Percentiles rank a stretch among this genome's conserved stretches.
These are phyloP conservation scores for Dascillus cervinus DNA, from an alignment of 2,888 invertebrate species.

Conservation along the genomic window DNA sequence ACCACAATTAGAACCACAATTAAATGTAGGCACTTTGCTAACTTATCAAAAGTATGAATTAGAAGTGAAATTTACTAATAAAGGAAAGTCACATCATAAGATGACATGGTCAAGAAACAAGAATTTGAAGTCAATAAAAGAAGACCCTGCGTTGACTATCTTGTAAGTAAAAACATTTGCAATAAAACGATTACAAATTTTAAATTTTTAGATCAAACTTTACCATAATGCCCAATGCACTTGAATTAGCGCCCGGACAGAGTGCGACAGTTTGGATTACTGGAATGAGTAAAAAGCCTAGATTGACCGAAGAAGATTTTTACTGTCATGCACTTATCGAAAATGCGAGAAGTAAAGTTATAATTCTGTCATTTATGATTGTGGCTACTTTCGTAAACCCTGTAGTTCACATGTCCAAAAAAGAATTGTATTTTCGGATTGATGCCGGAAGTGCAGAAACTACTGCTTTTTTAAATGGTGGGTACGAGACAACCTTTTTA, in stretches of 20 bases:
- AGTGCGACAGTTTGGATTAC: conserved; percentile 41
- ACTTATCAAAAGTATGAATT: conserved; percentile 46
- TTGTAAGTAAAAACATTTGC: no score
- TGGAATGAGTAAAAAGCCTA: conserved; percentile 40
- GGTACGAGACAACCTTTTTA: background rate
- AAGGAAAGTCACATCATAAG: conserved; percentile 47
- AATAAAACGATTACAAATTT: no score
- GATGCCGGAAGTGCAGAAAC: conserved; percentile 37
- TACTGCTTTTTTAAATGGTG: conserved; percentile 13
- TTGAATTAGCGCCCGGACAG: conserved; percentile 45
- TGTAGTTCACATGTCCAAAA: conserved; percentile 46
- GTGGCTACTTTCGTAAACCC: conserved; percentile 53
- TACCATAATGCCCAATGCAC: conserved; percentile 41
- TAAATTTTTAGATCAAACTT: conserved; percentile 44
- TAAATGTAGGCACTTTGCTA: conserved; percentile 56
- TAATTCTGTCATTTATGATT: conserved; percentile 46
- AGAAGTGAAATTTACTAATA: conserved; percentile 48
- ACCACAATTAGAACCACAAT: conserved; percentile 49
- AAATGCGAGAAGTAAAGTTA: conserved; percentile 47
- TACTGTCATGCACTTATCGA: conserved; percentile 51
- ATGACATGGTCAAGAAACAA: conserved; percentile 45
- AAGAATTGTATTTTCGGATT: conserved; percentile 45
- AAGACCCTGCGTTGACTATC: no score
- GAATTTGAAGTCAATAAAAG: conserved; percentile 24
- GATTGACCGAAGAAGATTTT: conserved; percentile 48